Evolutionary conservation across 2,888 invertebrate genomes (phyloP).

Genomic region (Branchellion lobata): DNA sequence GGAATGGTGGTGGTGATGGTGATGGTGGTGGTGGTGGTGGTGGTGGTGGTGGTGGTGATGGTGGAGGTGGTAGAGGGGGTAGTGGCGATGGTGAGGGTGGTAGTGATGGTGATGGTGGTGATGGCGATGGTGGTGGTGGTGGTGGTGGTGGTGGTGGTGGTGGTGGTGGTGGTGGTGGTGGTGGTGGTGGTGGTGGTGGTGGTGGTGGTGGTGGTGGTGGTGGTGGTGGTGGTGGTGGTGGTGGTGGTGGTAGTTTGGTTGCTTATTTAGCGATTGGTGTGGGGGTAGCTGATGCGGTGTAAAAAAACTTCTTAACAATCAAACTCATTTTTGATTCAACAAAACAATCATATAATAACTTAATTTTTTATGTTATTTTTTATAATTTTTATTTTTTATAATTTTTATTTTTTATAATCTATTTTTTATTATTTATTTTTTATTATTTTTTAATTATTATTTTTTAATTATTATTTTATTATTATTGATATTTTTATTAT

Average conservation of each 20-base stretch:
- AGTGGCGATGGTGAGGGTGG: not conserved
- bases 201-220: conserved; percentile 22
- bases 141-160: not conserved
- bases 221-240: not conserved
- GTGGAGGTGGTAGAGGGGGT: not conserved
- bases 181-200: not conserved
- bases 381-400: too few relatives aligned
- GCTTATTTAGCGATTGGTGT: too few relatives aligned
- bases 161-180: not conserved
- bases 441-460: too few relatives aligned
- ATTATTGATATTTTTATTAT: too few relatives aligned
- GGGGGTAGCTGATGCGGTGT: too few relatives aligned
- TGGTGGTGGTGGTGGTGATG: not conserved
- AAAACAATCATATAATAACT: too few relatives aligned
- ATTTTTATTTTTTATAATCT: too few relatives aligned
- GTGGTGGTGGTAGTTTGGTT: conserved; percentile 11
- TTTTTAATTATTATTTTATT: too few relatives aligned
- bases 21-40: not conserved
- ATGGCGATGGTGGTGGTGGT: not conserved
- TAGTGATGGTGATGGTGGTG: conserved; percentile 13
- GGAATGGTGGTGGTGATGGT: not conserved
- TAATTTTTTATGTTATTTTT: too few relatives aligned
- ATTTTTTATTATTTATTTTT: too few relatives aligned
- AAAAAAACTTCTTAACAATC: too few relatives aligned
- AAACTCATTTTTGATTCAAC: too few relatives aligned